A percentile compares a stretch with the other conserved stretches of the same genome.
phyloP scores from a whole-genome alignment of 2,797 vertebrate species.

The Natrix natrix region DNA sequence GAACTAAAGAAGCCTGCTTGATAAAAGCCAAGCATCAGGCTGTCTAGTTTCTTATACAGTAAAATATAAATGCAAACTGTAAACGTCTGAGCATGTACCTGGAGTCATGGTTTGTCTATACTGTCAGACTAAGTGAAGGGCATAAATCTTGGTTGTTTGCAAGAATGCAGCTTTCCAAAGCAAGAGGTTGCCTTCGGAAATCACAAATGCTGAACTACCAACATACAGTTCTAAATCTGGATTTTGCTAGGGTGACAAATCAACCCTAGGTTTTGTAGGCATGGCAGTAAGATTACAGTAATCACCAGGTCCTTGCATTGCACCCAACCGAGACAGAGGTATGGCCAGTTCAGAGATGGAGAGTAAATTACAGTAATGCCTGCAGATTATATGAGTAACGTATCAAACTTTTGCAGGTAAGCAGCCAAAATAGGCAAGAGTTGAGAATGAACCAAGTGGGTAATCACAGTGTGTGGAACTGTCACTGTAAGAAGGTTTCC shows the following conservation, averaged over 20 bases:
- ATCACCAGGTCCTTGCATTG: not conserved
- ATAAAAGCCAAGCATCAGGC: not conserved
- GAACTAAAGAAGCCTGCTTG: not conserved
- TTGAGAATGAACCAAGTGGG: not conserved
- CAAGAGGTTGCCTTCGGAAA: not conserved
- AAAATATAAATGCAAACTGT: not conserved
- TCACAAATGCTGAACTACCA: not conserved
- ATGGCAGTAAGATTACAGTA: not conserved
- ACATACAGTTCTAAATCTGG: not conserved
- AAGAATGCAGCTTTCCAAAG: not conserved
- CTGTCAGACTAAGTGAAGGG: not conserved
- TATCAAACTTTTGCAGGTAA: not conserved
- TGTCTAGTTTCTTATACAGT: not conserved
- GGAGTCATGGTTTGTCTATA: not conserved
- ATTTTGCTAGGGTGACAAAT: not conserved
- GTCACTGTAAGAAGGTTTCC: not conserved
- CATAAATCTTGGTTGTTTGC: not conserved
- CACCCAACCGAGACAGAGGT: not conserved
- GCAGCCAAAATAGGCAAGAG: not conserved
- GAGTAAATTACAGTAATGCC: not conserved
- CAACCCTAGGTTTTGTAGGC: not conserved
- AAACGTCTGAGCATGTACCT: not conserved
- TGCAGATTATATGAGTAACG: not conserved
- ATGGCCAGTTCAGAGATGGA: not conserved
- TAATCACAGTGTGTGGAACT: not conserved